Evolutionary conservation across 2,113 vertebrate species (phyloP), one percentile per base, ranked within the genome.

Genomic region (Anguilla rostrata): DNA sequence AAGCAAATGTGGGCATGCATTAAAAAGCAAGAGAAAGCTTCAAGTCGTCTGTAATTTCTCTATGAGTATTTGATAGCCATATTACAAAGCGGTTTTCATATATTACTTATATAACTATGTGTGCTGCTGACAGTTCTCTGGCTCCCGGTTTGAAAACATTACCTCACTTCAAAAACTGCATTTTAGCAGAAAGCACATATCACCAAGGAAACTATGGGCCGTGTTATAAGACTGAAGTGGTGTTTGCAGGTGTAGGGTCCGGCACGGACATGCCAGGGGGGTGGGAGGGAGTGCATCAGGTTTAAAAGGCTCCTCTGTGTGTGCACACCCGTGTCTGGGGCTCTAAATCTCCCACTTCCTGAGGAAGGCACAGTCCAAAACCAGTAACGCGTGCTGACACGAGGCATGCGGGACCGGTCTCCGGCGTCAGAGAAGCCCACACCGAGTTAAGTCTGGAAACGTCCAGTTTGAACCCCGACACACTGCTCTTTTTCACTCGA

Each of bases 271-370:
- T 63, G 60, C 60, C 60, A 63, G 4, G 60, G 43, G 43, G 57
- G 18, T 34, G 34, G 34, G 34, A 34, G 63, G 63, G 26, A 71
- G n/a, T n/a, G 26, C 9, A 75, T 12, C 71, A 29, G 7, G 26
- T 75, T 75, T 75, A 75, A 75, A 75, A 75, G 71, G 34, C 26
- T 34, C 34, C 71, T 75, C n/a, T 75, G n/a, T 75, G 71, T 9
- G n/a, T 9, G 26, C 26, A 75, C 60, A 26, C 60, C 60, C 60
- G 60, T 26, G 60, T 63, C 60, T 63, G 22, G 18, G 49, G 5
- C n/a, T 75, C 71, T 75, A n/a, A 75, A n/a, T 75, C 71, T 75
- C 71, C 71, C 71, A 34, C 71, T 75, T 75, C 71, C 71, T 75
- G 71, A 75, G 71, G 71, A 29, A 75, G 26, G 71, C n/a, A 26